Evolutionary conservation across 2,113 vertebrate species (phyloP).

Genomic region (Numida meleagris): DNA sequence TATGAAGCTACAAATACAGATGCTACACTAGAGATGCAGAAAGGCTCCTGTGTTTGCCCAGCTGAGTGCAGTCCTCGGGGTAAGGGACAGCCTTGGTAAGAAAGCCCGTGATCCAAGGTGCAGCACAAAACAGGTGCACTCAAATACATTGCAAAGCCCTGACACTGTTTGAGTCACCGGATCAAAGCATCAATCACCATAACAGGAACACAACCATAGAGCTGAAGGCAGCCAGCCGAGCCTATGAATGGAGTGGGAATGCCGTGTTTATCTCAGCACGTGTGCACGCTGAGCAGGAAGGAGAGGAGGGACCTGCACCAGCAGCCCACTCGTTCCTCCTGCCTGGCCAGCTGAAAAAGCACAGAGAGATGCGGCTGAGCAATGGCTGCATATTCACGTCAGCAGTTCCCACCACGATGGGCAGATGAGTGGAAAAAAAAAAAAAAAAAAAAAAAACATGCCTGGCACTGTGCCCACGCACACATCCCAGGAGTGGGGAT

Average conservation of each 20-base stretch:
- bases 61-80: neutral
- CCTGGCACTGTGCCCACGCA: constrained; percentile 38
- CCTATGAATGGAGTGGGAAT: constrained; percentile 32
- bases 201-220: neutral
- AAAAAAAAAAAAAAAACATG: constrained; percentile 57
- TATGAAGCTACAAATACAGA: neutral
- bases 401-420: neutral
- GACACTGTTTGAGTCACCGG: neutral
- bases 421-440: constrained; percentile 44
- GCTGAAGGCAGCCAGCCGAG: neutral
- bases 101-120: neutral
- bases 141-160: neutral
- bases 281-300: neutral
- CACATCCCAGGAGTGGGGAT: constrained; percentile 38
- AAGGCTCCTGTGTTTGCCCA: fast-evolving
- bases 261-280: constrained; percentile 61
- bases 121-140: neutral
- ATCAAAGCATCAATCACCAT: neutral
- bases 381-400: neutral
- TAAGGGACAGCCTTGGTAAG: neutral
- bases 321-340: constrained; percentile 29
- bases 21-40: fast-evolving
- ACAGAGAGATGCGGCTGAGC: neutral
- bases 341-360: constrained; percentile 54
- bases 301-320: neutral